A percentile compares a stretch with the other conserved stretches of the same genome.
phyloP scores from a whole-genome alignment of 2,797 vertebrate species.

The Sylvilagus floridanus region DNA sequence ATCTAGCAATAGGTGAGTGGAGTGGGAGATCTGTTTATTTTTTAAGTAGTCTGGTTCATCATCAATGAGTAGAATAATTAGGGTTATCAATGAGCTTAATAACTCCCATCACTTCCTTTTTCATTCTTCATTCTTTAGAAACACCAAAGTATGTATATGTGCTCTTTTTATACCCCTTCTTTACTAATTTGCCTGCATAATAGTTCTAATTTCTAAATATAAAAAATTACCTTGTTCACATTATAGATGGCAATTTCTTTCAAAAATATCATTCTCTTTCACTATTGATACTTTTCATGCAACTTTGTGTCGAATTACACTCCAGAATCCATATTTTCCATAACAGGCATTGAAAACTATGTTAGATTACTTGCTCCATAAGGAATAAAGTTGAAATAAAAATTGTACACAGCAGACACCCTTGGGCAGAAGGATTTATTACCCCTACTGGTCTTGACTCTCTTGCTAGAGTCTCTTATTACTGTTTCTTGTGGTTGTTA shows the following conservation, averaged over 20 bases:
- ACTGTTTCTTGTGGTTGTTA: neutral
- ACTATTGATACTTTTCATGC: neutral
- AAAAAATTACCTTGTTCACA: neutral
- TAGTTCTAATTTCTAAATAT: constrained; percentile 6
- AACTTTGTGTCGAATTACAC: neutral
- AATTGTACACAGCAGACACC: neutral
- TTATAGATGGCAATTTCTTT: neutral
- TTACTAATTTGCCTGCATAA: neutral
- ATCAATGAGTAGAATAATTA: neutral
- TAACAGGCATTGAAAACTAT: constrained; percentile 12
- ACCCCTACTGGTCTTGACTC: neutral
- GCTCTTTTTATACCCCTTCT: neutral
- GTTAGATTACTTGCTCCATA: constrained; percentile 1
- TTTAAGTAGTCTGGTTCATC: neutral
- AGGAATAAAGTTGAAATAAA: constrained; percentile 55
- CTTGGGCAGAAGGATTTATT: neutral
- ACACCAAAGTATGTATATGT: neutral
- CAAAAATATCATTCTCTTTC: neutral
- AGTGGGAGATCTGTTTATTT: neutral
- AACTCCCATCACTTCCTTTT: neutral
- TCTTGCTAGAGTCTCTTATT: neutral
- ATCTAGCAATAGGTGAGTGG: neutral
- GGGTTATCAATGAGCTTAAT: no score
- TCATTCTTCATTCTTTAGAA: neutral
- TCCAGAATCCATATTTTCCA: neutral